Evolutionary conservation across 2,113 vertebrate genomes (phyloP).

Genomic region (Proterorhinus semilunaris): DNA sequence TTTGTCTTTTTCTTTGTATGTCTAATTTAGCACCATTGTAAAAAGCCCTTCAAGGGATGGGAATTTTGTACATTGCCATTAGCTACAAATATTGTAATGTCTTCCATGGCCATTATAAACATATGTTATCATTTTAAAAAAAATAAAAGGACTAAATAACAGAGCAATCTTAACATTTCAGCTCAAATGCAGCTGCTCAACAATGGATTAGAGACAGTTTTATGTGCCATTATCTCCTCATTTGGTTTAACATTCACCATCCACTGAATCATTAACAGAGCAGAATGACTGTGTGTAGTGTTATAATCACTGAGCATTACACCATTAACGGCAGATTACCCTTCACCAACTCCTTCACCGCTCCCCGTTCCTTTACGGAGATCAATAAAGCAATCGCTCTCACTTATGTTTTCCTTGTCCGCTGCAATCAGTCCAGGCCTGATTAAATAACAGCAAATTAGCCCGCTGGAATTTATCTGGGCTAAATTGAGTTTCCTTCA

Average conservation of each 20-base stretch:
- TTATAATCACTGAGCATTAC: slow-evolving; percentile 61
- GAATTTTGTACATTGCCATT: no score
- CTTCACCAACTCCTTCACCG: slow-evolving; percentile 35
- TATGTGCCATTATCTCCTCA: background rate
- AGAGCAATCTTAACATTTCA: no score
- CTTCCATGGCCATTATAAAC: no score
- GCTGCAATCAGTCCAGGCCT: slow-evolving; percentile 56
- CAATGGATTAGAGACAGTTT: background rate
- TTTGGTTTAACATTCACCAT: background rate
- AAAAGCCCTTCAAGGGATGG: no score
- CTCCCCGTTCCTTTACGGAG: slow-evolving; percentile 40
- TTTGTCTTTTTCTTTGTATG: no score
- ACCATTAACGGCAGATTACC: slow-evolving; percentile 58
- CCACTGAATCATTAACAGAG: slow-evolving; percentile 33
- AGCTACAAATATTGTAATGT: no score
- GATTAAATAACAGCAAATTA: slow-evolving; percentile 73
- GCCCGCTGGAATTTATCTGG: slow-evolving; percentile 64
- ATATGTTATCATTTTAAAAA: no score
- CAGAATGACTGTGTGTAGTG: background rate
- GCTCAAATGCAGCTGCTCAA: background rate
- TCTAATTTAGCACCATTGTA: no score
- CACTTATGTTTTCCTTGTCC: slow-evolving; percentile 69
- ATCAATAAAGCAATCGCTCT: slow-evolving; percentile 74
- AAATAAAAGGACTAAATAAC: no score
- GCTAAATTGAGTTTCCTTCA: slow-evolving; percentile 74